Evolutionary conservation across 2,888 invertebrate genomes (phyloP).

Genomic region (Drosophila diplacantha): DNA sequence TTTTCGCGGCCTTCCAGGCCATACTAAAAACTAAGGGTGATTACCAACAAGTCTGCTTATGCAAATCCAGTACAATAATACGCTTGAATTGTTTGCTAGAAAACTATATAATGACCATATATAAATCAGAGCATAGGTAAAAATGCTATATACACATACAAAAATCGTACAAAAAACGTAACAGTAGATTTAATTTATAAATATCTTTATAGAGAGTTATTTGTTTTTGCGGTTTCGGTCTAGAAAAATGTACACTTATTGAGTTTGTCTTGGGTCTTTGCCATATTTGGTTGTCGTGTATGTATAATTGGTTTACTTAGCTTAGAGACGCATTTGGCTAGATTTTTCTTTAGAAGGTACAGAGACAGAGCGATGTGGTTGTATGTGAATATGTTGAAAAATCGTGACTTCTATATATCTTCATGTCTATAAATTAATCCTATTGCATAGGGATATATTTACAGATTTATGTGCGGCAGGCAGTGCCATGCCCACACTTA

Average conservation of each 20-base stretch:
- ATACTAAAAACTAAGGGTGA: conserved; percentile 51
- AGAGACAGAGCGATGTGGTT: conserved; percentile 58
- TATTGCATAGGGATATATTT: conserved; percentile 12
- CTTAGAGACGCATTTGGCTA: conserved; percentile 56
- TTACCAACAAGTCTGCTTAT: conserved; percentile 44
- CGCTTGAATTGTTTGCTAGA: conserved; percentile 42
- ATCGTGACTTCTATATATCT: conserved; percentile 12
- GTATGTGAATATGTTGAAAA: conserved; percentile 15
- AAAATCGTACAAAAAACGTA: conserved; percentile 67
- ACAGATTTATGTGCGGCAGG: conserved; percentile 32
- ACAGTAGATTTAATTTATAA: conserved; percentile 46
- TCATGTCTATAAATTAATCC: conserved; percentile 4
- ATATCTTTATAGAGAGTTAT: conserved; percentile 13
- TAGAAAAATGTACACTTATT: conserved; percentile 64
- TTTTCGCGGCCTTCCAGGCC: conserved; percentile 51
- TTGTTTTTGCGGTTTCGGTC: conserved; percentile 29
- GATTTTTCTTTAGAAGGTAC: conserved; percentile 69
- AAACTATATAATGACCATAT: conserved; percentile 46
- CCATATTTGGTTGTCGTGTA: conserved; percentile 18
- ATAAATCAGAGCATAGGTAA: conserved; percentile 56
- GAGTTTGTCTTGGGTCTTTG: conserved; percentile 37
- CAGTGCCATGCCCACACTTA: conserved; percentile 45
- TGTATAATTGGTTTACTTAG: conserved; percentile 62
- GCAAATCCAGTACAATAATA: conserved; percentile 43
- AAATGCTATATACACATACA: conserved; percentile 65